Evolutionary conservation across 2,888 invertebrate species (phyloP), one percentile per base, ranked within the genome.

Genomic region (Meta bourneti): DNA sequence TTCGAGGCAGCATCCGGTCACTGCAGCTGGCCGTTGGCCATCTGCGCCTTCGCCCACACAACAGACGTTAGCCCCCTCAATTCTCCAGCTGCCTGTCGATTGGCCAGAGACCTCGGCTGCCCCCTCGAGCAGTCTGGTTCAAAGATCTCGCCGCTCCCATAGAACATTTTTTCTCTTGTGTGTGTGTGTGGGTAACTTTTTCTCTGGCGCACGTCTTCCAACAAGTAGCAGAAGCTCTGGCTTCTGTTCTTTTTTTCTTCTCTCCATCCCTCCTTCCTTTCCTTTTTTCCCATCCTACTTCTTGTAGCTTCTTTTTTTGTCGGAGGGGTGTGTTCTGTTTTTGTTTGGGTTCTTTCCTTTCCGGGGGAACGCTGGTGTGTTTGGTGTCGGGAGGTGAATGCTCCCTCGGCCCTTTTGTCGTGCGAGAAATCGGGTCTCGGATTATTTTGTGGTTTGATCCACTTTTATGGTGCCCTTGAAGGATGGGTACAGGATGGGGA

Each of bases 1-100:
- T 34, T 34, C 79, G 61, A 16, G 20, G 79, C 79, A 61, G 61
- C 89, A 70, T 78, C 83, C 71, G 89, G 89, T 78, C 89, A 89
- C 19, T 52, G n/a, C 84, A 61, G 78, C 90, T 90, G 90, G 90
- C 84, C 90, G 51, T 49, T 84, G 80, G 79, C 84, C 90, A 85
- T 90, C 90, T 90, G 90, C 77, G 61, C 90, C 52, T 78, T 72
- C 84, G 84, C 84, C 9, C 79, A 48, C 61, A 84, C 20, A n/a
- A 49, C 82, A 69, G 61, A 69, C 80, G 34, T 80, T 75, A 77
- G 86, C 91, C 87, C 87, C 71, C 79, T 72, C 61, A 84, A 86
- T 82, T 77, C 81, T 91, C 51, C n/a, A 20, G 77, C 87, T 71
- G 83, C 72, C 48, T 78, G 77, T 87, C 87, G 78, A 91, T 91